Conservation (phyloP, 2,797 vertebrate species). For the Eulemur albifrons region DNA sequence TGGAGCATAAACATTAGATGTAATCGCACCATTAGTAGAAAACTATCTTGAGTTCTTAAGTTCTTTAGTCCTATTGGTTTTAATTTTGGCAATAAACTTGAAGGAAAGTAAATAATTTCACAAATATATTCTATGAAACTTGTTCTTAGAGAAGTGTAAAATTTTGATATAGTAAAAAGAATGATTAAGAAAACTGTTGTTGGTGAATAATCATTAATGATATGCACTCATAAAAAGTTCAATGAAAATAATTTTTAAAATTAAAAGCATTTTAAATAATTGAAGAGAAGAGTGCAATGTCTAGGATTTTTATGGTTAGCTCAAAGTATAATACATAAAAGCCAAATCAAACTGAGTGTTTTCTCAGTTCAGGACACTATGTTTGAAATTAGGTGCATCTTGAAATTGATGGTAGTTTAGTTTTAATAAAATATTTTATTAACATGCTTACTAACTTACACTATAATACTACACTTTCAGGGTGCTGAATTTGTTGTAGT, state of each 20-base stretch:
- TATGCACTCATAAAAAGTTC: background rate
- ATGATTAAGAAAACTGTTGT: background rate
- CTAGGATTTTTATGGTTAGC: background rate
- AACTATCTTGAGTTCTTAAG: background rate
- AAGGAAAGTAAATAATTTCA: background rate
- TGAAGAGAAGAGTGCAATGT: background rate
- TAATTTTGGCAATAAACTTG: background rate
- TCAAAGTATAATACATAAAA: background rate
- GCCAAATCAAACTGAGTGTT: background rate
- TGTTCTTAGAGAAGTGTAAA: background rate
- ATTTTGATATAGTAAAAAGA: background rate
- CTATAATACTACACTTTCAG: background rate
- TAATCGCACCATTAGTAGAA: background rate
- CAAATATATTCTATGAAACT: background rate
- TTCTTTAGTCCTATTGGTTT: background rate
- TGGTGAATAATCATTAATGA: background rate
- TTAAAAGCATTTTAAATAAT: background rate
- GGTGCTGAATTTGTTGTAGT: background rate
- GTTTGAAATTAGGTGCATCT: background rate
- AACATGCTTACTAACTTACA: background rate
- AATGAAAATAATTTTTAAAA: background rate
- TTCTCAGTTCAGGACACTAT: background rate
- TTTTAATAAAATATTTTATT: slow-evolving; percentile 45
- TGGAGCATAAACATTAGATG: background rate
- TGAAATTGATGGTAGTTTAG: background rate